Percentiles rank a stretch among this genome's conserved stretches.
phyloP scores from a whole-genome alignment of 2,797 vertebrate genomes.

The Gymnoscopelus microlampas region DNA sequence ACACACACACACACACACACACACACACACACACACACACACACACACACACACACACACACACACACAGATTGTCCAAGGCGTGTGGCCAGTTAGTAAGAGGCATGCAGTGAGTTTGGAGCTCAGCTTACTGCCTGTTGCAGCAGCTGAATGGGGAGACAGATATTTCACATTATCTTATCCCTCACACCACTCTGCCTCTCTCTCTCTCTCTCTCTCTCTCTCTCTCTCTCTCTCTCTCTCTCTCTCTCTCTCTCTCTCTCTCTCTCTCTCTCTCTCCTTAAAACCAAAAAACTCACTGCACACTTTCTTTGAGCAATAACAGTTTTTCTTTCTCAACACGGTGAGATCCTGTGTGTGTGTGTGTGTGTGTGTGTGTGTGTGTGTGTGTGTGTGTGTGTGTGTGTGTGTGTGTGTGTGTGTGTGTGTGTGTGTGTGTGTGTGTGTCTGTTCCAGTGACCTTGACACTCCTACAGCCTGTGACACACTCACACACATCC shows the following conservation, averaged over 20 bases:
- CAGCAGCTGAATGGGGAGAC: slow-evolving; percentile 69
- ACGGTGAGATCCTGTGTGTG: slow-evolving; percentile 50
- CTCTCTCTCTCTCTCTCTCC: too few species aligned
- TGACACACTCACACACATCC: slow-evolving; percentile 72
- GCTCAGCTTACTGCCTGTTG: slow-evolving; percentile 49
- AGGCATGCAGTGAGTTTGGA: slow-evolving; percentile 38
- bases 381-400: slow-evolving; percentile 7
- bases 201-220: background rate
- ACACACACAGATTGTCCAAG: slow-evolving; percentile 14
- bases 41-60: slow-evolving; percentile 13
- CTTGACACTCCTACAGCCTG: slow-evolving; percentile 68
- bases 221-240: background rate
- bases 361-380: slow-evolving; percentile 4
- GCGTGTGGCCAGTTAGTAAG: slow-evolving; percentile 31
- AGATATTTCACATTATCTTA: slow-evolving; percentile 45
- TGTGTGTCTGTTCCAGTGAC: slow-evolving; percentile 51
- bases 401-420: slow-evolving; percentile 2
- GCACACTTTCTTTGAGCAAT: slow-evolving; percentile 48
- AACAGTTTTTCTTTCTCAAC: slow-evolving; percentile 23
- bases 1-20: slow-evolving; percentile 33
- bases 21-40: background rate
- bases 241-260: slow-evolving; percentile 1
- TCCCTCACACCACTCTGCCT: background rate
- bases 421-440: slow-evolving; percentile 2
- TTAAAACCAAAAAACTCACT: background rate